Percentiles rank a stretch among this genome's conserved stretches.
Conservation (phyloP, 1,140 invertebrate genomes). For the Mycetomoellerius zeteki region DNA sequence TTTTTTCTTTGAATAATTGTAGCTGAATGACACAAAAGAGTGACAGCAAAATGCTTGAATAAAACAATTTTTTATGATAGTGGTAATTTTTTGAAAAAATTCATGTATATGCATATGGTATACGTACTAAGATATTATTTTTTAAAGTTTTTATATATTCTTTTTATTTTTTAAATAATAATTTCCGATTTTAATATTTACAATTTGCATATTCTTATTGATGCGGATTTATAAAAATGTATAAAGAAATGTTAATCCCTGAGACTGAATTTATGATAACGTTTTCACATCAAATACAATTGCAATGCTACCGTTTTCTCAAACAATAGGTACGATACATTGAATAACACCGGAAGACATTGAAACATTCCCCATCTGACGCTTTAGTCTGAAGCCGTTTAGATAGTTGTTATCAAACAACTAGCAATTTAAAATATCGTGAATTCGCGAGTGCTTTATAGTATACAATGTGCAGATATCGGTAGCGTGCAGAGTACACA, state of each 20-base stretch:
- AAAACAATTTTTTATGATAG: neutral
- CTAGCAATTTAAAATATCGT: constrained; percentile 62
- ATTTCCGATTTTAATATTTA: neutral
- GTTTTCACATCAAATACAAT: neutral
- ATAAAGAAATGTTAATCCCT: neutral
- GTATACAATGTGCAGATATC: constrained; percentile 40
- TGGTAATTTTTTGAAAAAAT: neutral
- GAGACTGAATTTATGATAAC: neutral
- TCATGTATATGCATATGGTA: neutral
- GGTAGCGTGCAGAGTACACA: constrained; percentile 51
- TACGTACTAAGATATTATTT: neutral
- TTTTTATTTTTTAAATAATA: neutral
- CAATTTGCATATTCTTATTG: neutral
- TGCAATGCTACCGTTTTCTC: neutral
- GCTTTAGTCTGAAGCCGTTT: constrained; percentile 52
- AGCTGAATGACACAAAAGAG: neutral
- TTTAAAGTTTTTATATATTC: neutral
- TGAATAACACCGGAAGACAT: constrained; percentile 60
- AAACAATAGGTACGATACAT: constrained; percentile 56
- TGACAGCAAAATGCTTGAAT: neutral
- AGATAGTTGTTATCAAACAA: constrained; percentile 48
- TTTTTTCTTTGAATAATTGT: neutral
- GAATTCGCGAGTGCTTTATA: constrained; percentile 22
- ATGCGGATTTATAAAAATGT: neutral
- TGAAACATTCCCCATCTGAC: constrained; percentile 56